Conservation (phyloP, 1,140 invertebrate species). For the Magallana gigas region DNA sequence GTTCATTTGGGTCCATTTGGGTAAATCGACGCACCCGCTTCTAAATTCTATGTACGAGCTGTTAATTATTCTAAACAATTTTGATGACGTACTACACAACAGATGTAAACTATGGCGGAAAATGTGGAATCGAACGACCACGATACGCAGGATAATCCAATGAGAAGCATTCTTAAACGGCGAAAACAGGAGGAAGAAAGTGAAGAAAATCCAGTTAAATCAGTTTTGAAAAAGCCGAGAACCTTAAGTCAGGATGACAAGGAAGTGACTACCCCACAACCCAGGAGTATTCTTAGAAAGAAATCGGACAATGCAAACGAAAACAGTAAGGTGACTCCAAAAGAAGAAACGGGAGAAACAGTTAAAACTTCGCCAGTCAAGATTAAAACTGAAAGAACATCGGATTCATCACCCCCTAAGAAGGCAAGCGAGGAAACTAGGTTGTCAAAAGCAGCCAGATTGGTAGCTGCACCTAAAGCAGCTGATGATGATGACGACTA, state of each 20-base stretch:
- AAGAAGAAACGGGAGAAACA: not conserved
- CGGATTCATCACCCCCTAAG: not conserved
- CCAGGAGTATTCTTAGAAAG: conserved; percentile 1
- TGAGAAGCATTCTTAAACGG: conserved; percentile 45
- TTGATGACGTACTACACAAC: conserved; percentile 42
- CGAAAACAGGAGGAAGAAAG: conserved; percentile 45
- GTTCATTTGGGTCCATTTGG: no score
- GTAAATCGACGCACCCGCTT: no score
- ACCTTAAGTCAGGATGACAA: not conserved
- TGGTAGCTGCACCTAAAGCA: not conserved
- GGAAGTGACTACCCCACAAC: not conserved
- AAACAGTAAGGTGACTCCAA: not conserved
- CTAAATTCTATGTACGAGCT: not conserved
- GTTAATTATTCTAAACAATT: not conserved
- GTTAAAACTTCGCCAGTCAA: not conserved
- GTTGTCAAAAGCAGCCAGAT: not conserved
- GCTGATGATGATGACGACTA: conserved; percentile 28
- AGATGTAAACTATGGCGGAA: conserved; percentile 60
- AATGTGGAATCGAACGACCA: conserved; percentile 34
- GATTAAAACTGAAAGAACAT: not conserved
- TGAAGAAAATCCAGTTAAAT: conserved; percentile 50
- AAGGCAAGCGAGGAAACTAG: not conserved
- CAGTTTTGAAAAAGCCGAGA: conserved; percentile 56
- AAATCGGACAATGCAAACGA: conserved; percentile 12
- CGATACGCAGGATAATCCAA: conserved; percentile 31